Evolutionary conservation across 2,888 invertebrate genomes (phyloP), one percentile per base, ranked within the genome.

Genomic region (Bedellia somnulentella): DNA sequence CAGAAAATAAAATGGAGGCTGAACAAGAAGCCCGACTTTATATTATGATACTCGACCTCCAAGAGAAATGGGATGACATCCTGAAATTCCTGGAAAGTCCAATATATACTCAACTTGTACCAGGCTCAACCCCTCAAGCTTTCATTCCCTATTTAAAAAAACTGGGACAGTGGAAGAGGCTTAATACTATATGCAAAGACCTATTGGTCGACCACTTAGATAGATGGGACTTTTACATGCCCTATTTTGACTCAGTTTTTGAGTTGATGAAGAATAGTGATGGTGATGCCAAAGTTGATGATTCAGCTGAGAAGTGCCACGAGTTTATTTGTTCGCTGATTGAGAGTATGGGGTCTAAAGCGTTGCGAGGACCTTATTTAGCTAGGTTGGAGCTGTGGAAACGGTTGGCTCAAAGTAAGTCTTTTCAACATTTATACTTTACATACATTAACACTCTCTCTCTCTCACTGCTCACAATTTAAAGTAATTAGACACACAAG

Each of bases 11-110:
- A 71, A 79, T 93, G 49, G 93, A 94, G 54, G 91, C 93, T 0
- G 96, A 96, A 56, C 93, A 93, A 62, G 97, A 98, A 60, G 87
- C 94, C 1, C 85, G 91, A 34, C 78, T 97, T 24, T 95, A 94
- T 63, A 76, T 96, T 32, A 89, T 93, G 78, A 89, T 97, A 36
- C 43, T 77, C 12, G 66, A 93, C 46, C 68, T 86, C 10, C 86
- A 87, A 57, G 83, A 82, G 18, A 95, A 94, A 58, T 86, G 83
- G 66, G 81, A 86, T 41, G 90, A 91, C 47, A 87, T 93, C 8
- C 60, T 94, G 23, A 80, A 85, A 31, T 83, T 95, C 34, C 70
- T 96, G n/a, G 85, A 87, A 35, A 85, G 90, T 1, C 85, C 87
- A 0, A 59, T 93, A 1, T 87, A 86, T 32, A 63, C 78, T 14